Base-by-base conservation (phyloP, 2,797 vertebrate genomes). In the Numenius phaeopus region DNA sequence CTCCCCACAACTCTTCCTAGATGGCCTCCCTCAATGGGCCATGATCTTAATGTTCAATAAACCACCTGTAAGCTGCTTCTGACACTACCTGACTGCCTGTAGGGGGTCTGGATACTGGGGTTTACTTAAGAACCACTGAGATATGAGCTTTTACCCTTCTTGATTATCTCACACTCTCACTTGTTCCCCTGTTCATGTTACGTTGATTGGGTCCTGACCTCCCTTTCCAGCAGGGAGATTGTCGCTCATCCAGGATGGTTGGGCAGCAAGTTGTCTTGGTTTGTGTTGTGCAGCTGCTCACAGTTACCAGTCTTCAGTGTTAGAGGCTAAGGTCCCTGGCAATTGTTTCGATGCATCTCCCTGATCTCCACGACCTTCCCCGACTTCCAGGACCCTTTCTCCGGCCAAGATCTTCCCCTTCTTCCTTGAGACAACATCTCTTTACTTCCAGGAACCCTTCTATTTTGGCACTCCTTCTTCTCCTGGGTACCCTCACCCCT, bases 111-210 rank as follows among this genome's bases (percentile, higher is more conserved):
- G 24, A 19, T 57, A 65, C 4, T 39, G 6, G 5, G 7, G 14
- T 78, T 61, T 75, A 69, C 40, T 52, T 46, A 69, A 47, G 55
- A 62, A 46, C 15, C 18, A n/a, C n/a, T 49, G 23, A 82, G 8
- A 55, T 21, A 2, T 87, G 18, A 55, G 29, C 11, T 70, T 90
- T 87, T 37, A 40, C 13, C 12, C 9, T 46, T 27, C 27, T 17
- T 32, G 21, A 50, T 79, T 46, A 5, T 54, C 39, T 55, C 49
- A 23, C 50, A 37, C 34, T 52, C 42, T 79, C 20, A 14, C 9
- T 79, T 8, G 1, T 54, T 83, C 17, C 13, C 4, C 7, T 32
- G 4, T 54, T 34, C 34, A 11, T 0, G 0, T 26, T 55, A 24
- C 11, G 8, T 30, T 83, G 0, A 0, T 15, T 65, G 30, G 20